Evolutionary conservation across 2,113 vertebrate species (phyloP).

Genomic region (Barnardius zonarius): DNA sequence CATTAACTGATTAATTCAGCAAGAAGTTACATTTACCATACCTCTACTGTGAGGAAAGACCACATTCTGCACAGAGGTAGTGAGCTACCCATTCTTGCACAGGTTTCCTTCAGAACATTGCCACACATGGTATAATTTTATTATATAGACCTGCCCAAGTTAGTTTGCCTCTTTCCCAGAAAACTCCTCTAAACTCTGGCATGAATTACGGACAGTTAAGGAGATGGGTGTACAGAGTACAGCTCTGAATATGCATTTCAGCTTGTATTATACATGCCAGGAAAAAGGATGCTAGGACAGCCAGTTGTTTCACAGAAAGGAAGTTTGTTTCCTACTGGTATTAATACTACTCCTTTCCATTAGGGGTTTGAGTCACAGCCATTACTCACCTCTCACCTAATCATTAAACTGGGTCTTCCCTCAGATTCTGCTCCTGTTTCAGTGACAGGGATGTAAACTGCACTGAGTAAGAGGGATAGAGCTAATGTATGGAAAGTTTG

Average conservation of each 20-base stretch:
- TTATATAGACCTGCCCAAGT: background rate
- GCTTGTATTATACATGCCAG: background rate
- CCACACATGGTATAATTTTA: background rate
- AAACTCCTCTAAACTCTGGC: background rate
- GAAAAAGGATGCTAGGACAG: background rate
- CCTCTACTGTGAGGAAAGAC: background rate
- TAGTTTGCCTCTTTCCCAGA: background rate
- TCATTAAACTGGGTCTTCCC: background rate
- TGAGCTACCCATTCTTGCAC: background rate
- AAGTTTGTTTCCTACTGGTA: background rate
- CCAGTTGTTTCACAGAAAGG: background rate
- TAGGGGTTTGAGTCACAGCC: background rate
- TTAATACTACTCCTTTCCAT: background rate
- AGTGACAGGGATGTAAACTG: background rate
- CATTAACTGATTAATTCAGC: background rate
- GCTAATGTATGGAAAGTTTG: background rate
- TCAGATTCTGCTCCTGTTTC: constrained; percentile 4
- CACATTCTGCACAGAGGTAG: background rate
- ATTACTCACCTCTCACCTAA: background rate
- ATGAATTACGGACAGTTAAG: background rate
- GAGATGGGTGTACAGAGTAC: background rate
- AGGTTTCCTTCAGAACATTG: background rate
- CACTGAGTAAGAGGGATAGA: background rate
- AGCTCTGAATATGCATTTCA: background rate
- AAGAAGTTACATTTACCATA: background rate